Evolutionary conservation across 2,797 vertebrate species (phyloP).

Genomic region (Paguma larvata): DNA sequence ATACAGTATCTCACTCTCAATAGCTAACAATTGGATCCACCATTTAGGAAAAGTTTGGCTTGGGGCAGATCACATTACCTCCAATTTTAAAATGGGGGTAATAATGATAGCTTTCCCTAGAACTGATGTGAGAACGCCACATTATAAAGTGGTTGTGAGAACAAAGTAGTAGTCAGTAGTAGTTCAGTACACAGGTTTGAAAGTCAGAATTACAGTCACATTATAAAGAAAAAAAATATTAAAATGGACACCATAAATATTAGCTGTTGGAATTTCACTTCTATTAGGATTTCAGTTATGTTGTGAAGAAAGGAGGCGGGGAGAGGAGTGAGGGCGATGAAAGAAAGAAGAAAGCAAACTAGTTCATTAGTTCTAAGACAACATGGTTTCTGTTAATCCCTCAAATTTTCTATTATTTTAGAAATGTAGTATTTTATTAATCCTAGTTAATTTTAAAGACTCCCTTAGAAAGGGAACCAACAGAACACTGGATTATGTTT

Average conservation of each 20-base stretch:
- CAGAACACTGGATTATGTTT: not conserved
- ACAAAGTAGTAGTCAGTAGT: not conserved
- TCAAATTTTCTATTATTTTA: constrained; percentile 50
- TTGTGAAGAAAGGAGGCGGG: not conserved
- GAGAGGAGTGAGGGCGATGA: not conserved
- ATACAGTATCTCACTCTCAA: not conserved
- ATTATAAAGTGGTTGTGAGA: not conserved
- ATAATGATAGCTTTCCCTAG: not conserved
- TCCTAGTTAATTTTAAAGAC: constrained; percentile 23
- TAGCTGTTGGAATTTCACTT: not conserved
- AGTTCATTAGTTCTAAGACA: not conserved
- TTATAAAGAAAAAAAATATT: not conserved
- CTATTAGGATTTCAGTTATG: not conserved
- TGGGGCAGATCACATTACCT: not conserved
- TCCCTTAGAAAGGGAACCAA: not conserved
- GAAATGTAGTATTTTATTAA: not conserved
- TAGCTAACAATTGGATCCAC: not conserved
- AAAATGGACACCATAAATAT: not conserved
- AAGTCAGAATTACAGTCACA: not conserved
- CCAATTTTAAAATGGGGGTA: not conserved
- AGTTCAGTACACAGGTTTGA: not conserved
- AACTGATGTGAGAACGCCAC: not conserved
- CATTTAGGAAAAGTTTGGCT: not conserved
- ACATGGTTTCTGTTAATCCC: not conserved
- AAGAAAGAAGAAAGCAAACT: not conserved